Percentiles rank a stretch among this genome's conserved stretches.
Evolutionary conservation across 2,888 invertebrate genomes (phyloP).

Genomic region (Lasioglossum figueresi): DNA sequence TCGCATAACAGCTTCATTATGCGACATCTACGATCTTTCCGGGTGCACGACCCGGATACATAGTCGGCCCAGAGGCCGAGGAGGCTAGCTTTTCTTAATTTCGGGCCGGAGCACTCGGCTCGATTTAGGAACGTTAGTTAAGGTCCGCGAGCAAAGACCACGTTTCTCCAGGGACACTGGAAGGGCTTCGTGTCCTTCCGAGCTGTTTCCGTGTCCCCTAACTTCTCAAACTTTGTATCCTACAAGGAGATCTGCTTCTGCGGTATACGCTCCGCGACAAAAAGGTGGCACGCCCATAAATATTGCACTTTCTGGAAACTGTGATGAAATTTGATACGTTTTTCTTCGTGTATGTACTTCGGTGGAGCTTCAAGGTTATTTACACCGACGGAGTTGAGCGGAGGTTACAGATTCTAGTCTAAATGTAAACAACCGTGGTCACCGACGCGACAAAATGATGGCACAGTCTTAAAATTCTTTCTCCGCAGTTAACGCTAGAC

Average conservation of each 20-base stretch:
- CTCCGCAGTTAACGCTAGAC: too few species aligned
- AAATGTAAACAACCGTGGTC: too few species aligned
- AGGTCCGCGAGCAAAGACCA: neutral
- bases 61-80: constrained; percentile 34
- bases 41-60: constrained; percentile 60
- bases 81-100: constrained; percentile 59
- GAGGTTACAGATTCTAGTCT: too few species aligned
- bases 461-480: too few species aligned
- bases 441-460: too few species aligned
- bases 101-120: constrained; percentile 23
- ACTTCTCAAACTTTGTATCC: neutral
- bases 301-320: too few species aligned
- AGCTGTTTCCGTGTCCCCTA: neutral
- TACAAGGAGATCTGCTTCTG: neutral
- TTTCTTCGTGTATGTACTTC: too few species aligned
- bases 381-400: too few species aligned
- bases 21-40: constrained; percentile 71
- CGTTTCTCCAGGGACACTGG: neutral
- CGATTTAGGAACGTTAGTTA: neutral
- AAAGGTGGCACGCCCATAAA: too few species aligned
- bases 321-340: too few species aligned
- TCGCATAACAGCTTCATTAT: constrained; percentile 72
- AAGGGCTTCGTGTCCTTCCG: neutral
- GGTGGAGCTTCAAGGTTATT: too few species aligned
- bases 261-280: too few species aligned